These are phyloP conservation scores for Callyntrura sp. DNA, from an alignment of 2,888 invertebrate species.

Conservation along the genomic window DNA sequence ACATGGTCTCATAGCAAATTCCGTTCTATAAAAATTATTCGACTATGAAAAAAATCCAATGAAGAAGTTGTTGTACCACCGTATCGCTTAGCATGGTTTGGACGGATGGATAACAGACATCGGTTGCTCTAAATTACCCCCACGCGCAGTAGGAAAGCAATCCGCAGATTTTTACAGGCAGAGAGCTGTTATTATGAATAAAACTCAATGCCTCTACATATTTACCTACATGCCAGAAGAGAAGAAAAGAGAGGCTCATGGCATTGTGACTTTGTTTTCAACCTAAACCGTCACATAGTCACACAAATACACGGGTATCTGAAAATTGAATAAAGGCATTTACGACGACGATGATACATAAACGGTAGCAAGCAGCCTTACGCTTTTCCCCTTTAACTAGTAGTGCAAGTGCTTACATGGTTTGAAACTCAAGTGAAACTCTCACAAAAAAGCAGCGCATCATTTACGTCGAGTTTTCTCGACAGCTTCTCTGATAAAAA, in stretches of 20 bases:
- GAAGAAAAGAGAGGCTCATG: conserved; percentile 35
- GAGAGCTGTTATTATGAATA: conserved; percentile 14
- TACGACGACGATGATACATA: neutral
- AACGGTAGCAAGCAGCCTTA: neutral
- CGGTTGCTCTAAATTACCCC: too few relatives aligned
- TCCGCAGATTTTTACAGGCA: neutral
- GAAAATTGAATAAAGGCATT: neutral
- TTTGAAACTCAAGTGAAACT: conserved; percentile 8
- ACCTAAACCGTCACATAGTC: conserved; percentile 42
- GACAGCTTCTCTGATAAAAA: conserved; percentile 67
- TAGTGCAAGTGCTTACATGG: conserved; percentile 11
- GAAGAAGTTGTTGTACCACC: too few relatives aligned
- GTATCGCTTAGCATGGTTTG: too few relatives aligned
- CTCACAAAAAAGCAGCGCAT: conserved; percentile 34
- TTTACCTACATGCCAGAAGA: neutral
- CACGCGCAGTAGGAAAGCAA: too few relatives aligned
- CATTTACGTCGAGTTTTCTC: conserved; percentile 37
- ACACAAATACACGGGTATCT: conserved; percentile 53
- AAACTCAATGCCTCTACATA: neutral
- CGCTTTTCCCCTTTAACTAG: conserved; percentile 25
- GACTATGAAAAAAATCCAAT: too few relatives aligned
- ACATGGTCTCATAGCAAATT: too few relatives aligned
- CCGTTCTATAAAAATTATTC: too few relatives aligned
- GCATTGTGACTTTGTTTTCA: conserved; percentile 57
- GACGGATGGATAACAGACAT: too few relatives aligned